Conservation (phyloP, 2,797 vertebrate species). For the Coreius guichenoti region DNA sequence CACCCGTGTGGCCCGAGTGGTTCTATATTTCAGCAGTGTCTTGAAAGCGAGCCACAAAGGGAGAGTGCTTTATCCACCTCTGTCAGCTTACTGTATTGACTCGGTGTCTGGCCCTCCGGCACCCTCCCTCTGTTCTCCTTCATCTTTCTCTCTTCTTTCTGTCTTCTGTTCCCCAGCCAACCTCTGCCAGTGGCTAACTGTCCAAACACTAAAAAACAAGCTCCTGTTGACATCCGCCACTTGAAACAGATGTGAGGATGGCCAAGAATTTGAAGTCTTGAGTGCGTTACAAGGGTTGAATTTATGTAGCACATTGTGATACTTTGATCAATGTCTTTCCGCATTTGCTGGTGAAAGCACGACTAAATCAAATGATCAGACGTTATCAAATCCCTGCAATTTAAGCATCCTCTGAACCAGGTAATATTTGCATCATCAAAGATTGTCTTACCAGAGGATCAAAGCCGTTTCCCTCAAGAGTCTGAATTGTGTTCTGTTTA, state of each 20-base stretch:
- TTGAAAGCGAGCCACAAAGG: conserved; percentile 68
- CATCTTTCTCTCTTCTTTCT: conserved; percentile 45
- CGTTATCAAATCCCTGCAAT: conserved; percentile 1
- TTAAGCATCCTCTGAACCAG: not conserved
- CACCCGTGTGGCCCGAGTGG: conserved; percentile 38
- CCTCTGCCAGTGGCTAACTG: conserved; percentile 42
- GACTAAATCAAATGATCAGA: conserved; percentile 23
- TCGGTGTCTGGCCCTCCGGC: conserved; percentile 62
- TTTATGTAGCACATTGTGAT: not conserved
- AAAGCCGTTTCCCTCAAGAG: conserved; percentile 20
- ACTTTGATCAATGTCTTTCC: conserved; percentile 6
- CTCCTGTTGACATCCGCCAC: conserved; percentile 28
- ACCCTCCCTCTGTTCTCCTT: conserved; percentile 49
- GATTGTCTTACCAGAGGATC: conserved; percentile 14
- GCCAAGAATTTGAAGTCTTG: conserved; percentile 19
- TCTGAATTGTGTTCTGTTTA: conserved; percentile 8
- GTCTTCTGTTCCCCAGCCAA: conserved; percentile 64
- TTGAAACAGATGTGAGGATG: conserved; percentile 53
- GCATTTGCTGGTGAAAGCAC: not conserved
- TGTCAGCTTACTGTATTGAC: conserved; percentile 74
- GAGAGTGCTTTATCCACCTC: conserved; percentile 72
- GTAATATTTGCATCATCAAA: conserved; percentile 39
- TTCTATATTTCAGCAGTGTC: conserved; percentile 71
- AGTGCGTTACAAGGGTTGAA: not conserved
- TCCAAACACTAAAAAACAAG: conserved; percentile 49